Evolutionary conservation across 2,113 vertebrate genomes (phyloP).

Genomic region (Phyllostomus discolor): DNA sequence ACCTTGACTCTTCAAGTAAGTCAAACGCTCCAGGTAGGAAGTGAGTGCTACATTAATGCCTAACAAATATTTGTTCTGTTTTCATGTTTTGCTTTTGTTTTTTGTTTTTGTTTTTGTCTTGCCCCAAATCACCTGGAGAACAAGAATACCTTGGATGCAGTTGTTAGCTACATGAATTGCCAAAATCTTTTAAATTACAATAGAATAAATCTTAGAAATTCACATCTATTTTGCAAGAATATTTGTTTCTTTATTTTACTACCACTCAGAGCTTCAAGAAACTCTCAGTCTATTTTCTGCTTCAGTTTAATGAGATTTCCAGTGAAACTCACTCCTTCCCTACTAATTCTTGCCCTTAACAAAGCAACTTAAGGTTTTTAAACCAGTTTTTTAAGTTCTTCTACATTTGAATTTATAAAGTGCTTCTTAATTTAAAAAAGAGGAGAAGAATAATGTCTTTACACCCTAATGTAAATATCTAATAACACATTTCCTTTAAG

Average conservation of each 20-base stretch:
- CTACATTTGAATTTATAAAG: neutral
- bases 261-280: neutral
- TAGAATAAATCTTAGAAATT: neutral
- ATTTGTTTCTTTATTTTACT: neutral
- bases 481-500: neutral
- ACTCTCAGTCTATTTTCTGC: neutral
- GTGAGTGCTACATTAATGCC: neutral
- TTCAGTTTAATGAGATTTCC: neutral
- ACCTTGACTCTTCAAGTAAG: conserved; percentile 31
- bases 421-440: neutral
- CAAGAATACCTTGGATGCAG: neutral
- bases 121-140: neutral
- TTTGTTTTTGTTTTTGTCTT: neutral
- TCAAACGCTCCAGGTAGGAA: neutral
- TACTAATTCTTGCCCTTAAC: neutral
- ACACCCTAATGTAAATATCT: neutral
- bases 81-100: neutral
- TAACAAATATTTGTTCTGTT: neutral
- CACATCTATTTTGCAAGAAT: neutral
- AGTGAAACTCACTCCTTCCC: neutral
- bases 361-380: neutral
- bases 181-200: neutral
- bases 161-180: neutral
- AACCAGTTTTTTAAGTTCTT: neutral
- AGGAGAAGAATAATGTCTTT: neutral